Evolutionary conservation across 2,888 invertebrate species (phyloP).

Genomic region (Pelosia muscerda): DNA sequence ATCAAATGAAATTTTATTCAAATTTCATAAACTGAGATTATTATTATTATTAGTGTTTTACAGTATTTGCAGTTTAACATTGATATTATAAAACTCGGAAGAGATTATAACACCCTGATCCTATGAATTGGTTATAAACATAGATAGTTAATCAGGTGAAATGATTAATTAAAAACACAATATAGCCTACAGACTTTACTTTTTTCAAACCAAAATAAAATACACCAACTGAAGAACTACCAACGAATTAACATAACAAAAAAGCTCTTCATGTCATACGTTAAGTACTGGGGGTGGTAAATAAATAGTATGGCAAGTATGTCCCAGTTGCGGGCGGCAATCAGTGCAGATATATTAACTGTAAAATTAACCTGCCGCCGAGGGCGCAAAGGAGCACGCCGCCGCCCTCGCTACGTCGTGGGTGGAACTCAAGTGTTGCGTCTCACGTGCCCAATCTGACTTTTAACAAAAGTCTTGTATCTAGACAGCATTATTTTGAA

Average conservation of each 20-base stretch:
- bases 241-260: constrained; percentile 57
- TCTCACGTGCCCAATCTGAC: constrained; percentile 9
- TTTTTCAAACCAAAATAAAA: not conserved
- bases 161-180: too few species aligned
- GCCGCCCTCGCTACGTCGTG: constrained; percentile 42
- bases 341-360: constrained; percentile 82
- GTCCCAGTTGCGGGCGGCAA: constrained; percentile 65
- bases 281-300: constrained; percentile 63
- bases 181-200: not conserved
- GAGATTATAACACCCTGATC: too few species aligned
- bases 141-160: too few species aligned
- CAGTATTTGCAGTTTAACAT: too few species aligned
- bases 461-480: not conserved
- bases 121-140: too few species aligned
- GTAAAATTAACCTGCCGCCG: constrained; percentile 76
- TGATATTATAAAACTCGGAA: too few species aligned
- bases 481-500: not conserved
- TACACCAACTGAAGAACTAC: constrained; percentile 35
- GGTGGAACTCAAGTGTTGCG: constrained; percentile 36
- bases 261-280: constrained; percentile 58
- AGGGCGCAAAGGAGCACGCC: constrained; percentile 41
- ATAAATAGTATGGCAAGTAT: constrained; percentile 69
- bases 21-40: too few species aligned
- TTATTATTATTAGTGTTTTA: too few species aligned
- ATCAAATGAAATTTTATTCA: too few species aligned